Evolutionary conservation across 2,888 invertebrate genomes (phyloP).

Genomic region (Cerceris rybyensis): DNA sequence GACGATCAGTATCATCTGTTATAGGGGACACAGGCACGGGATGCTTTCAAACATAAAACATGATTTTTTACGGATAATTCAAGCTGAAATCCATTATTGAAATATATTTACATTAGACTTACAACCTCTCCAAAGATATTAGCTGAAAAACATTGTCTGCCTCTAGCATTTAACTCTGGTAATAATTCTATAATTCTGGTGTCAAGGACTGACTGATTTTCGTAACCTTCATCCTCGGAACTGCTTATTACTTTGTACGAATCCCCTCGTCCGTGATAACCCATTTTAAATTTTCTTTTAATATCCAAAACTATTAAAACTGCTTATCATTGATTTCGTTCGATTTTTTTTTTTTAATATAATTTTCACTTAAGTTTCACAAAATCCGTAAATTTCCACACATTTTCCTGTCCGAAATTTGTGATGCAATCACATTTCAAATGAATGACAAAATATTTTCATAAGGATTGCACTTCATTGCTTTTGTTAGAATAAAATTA

Average conservation of each 20-base stretch:
- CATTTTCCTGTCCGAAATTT: slow-evolving; percentile 15
- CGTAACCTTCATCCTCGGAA: slow-evolving; percentile 74
- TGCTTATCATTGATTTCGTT: too few relatives aligned
- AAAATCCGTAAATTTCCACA: slow-evolving; percentile 21
- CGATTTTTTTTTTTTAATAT: background rate
- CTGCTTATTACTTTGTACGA: slow-evolving; percentile 62
- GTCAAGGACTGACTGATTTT: slow-evolving; percentile 38
- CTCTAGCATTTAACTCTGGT: slow-evolving; percentile 49
- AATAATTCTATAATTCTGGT: slow-evolving; percentile 45
- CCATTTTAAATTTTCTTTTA: slow-evolving; percentile 54
- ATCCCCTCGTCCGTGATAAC: slow-evolving; percentile 68
- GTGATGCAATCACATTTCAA: slow-evolving; percentile 29
- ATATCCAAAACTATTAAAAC: background rate
- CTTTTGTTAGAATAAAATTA: too few relatives aligned
- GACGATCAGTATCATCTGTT: slow-evolving; percentile 71
- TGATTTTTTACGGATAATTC: background rate
- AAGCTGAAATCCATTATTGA: background rate
- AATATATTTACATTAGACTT: slow-evolving; percentile 38
- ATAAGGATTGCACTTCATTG: background rate
- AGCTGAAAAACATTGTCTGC: slow-evolving; percentile 50
- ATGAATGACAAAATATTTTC: slow-evolving; percentile 27
- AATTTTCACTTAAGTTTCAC: background rate
- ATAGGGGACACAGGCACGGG: slow-evolving; percentile 27
- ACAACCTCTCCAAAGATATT: slow-evolving; percentile 64
- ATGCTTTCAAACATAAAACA: slow-evolving; percentile 35